Evolutionary conservation across 2,113 vertebrate species (phyloP).

Genomic region (Ellobius talpinus): DNA sequence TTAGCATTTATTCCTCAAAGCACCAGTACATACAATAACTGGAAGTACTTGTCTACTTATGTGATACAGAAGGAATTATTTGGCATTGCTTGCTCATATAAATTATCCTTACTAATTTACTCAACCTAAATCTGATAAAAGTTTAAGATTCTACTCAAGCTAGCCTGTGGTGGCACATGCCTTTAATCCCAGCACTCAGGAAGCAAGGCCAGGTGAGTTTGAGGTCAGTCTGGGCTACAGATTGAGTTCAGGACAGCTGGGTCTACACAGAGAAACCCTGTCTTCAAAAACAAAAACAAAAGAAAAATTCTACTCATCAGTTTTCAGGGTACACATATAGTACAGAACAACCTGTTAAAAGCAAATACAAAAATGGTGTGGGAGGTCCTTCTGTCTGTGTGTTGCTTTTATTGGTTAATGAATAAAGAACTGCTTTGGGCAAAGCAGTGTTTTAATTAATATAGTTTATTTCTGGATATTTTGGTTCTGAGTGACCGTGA

Average conservation of each 20-base stretch:
- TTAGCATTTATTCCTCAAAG: not conserved
- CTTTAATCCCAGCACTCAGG: not conserved
- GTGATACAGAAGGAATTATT: not conserved
- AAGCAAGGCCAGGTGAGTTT: not conserved
- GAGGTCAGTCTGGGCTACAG: not conserved
- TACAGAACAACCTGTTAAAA: not conserved
- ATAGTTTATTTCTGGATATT: too few species aligned
- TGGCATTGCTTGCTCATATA: not conserved
- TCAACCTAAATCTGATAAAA: not conserved
- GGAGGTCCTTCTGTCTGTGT: too few species aligned
- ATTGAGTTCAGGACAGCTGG: not conserved
- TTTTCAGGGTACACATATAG: not conserved
- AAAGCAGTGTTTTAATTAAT: too few species aligned
- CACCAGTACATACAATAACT: not conserved
- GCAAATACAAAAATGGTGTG: too few species aligned
- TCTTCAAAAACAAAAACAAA: not conserved
- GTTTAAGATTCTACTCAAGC: not conserved
- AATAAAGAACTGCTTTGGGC: too few species aligned
- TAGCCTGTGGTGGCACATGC: not conserved
- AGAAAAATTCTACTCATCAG: not conserved
- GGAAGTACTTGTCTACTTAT: not conserved
- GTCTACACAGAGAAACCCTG: not conserved
- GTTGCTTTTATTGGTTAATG: too few species aligned
- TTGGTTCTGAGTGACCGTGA: too few species aligned
- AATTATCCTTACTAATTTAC: not conserved